Conservation (phyloP, 2,888 invertebrate species). For the Tanypteryx hageni region DNA sequence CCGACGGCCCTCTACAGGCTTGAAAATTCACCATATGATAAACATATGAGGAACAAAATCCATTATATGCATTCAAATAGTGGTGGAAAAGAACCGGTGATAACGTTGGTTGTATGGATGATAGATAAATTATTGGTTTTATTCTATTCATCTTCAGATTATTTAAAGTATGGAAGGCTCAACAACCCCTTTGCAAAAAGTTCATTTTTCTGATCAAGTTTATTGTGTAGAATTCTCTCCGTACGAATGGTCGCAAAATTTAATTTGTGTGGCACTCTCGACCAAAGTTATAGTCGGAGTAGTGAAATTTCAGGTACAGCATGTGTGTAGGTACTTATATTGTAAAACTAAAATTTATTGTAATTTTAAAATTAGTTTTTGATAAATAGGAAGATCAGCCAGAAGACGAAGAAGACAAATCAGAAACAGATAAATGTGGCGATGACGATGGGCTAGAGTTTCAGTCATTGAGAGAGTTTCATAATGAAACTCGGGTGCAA, state of each 20-base stretch:
- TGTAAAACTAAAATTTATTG: conserved; percentile 52
- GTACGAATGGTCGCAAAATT: conserved; percentile 81
- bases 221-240: conserved; percentile 80
- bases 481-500: conserved; percentile 78
- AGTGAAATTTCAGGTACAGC: conserved; percentile 78
- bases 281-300: conserved; percentile 79
- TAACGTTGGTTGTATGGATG: too few species aligned
- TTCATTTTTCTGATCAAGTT: conserved; percentile 78
- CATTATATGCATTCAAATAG: not conserved
- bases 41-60: not conserved
- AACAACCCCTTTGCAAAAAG: conserved; percentile 73
- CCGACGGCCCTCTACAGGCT: not conserved
- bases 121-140: too few species aligned
- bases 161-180: conserved; percentile 44
- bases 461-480: conserved; percentile 78
- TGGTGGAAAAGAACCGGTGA: too few species aligned
- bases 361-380: conserved; percentile 65
- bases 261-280: conserved; percentile 79
- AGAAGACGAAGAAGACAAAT: conserved; percentile 77
- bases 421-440: conserved; percentile 68
- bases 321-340: conserved; percentile 4
- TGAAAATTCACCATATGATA: not conserved
- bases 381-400: conserved; percentile 47
- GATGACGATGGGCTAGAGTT: conserved; percentile 38
- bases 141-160: too few species aligned